phyloP scores from a whole-genome alignment of 2,888 invertebrate species.

The Azorinus chamasolen region DNA sequence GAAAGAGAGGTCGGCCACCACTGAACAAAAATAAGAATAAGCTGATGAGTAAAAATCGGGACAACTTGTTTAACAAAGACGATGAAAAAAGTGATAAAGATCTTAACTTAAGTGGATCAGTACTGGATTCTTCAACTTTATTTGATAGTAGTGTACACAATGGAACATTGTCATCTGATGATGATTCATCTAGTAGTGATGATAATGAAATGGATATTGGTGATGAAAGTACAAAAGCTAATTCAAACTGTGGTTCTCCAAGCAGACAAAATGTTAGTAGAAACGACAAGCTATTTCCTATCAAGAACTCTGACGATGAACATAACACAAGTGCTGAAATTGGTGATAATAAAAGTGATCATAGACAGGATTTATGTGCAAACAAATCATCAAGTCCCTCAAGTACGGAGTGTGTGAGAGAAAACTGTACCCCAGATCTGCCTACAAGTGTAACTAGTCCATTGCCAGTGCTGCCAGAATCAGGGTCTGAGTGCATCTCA shows the following conservation, averaged over 20 bases:
- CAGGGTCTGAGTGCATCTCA: conserved; percentile 69
- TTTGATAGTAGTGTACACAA: conserved; percentile 31
- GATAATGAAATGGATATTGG: conserved; percentile 47
- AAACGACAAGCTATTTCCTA: conserved; percentile 2
- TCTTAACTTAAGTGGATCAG: too few relatives aligned
- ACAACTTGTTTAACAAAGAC: too few relatives aligned
- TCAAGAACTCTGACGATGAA: conserved; percentile 44
- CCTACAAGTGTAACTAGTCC: conserved; percentile 72
- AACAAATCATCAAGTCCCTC: conserved; percentile 66
- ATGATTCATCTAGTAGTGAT: conserved; percentile 45
- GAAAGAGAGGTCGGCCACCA: too few relatives aligned
- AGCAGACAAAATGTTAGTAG: conserved; percentile 18
- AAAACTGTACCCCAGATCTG: conserved; percentile 66
- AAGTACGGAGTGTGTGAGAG: conserved; percentile 70
- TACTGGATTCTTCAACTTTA: too few relatives aligned
- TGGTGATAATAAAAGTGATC: conserved; percentile 37
- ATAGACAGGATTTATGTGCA: conserved; percentile 51
- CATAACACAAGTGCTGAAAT: conserved; percentile 60
- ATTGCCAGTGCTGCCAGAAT: conserved; percentile 68
- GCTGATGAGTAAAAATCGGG: too few relatives aligned
- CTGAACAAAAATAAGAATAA: too few relatives aligned
- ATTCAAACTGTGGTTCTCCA: conserved; percentile 24
- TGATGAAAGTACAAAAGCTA: conserved; percentile 24
- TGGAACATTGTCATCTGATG: conserved; percentile 40
- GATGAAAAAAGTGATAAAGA: too few relatives aligned